Evolutionary conservation across 2,113 vertebrate genomes (phyloP), one percentile per base, ranked within the genome.

Genomic region (Geococcyx californianus): DNA sequence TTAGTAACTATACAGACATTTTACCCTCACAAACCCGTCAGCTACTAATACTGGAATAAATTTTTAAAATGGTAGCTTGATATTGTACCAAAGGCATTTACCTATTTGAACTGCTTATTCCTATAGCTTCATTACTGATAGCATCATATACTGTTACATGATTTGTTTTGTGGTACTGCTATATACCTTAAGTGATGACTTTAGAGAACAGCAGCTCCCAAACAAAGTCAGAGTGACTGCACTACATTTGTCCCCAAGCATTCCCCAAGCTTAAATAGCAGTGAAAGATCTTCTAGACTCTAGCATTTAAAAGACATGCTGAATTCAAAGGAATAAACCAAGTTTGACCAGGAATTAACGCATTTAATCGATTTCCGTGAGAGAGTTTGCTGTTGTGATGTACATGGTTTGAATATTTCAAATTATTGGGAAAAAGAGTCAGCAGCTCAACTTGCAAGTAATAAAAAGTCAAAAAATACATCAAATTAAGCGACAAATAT

Each of bases 81-180:
- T 10, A 60, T 21, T 0, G 4, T 15, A 51, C 10, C 6, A 16
- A 45, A 72, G 20, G 62, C 45, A 62, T 54, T 66, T 54, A 38
- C 26, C 72, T 17, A n/a, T 55, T 36, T 72, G 56, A 87, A 31
- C 2, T 4, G 15, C 81, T 78, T 42, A 62, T 36, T 19, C 40
- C 58, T 34, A 29, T 2, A 72, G 31, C 59, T 70, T 8, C 10
- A 1, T 16, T 26, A 19, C 10, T 6, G 3, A 55, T 3, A 91
- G 23, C 38, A 77, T 13, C 0, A 0, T 11, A 19, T 28, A 16
- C 66, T 28, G 24, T 21, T 34, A 47, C 0, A 8, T 5, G 8
- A 51, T 63, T 68, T 59, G 36, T 13, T 68, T 59, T 28, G 28
- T 49, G 51, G 51, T 58, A 44, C 42, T 67, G 33, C 49, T 58